These are phyloP conservation scores for Isoperla grammatica DNA, from an alignment of 2,888 invertebrate species.

Conservation along the genomic window DNA sequence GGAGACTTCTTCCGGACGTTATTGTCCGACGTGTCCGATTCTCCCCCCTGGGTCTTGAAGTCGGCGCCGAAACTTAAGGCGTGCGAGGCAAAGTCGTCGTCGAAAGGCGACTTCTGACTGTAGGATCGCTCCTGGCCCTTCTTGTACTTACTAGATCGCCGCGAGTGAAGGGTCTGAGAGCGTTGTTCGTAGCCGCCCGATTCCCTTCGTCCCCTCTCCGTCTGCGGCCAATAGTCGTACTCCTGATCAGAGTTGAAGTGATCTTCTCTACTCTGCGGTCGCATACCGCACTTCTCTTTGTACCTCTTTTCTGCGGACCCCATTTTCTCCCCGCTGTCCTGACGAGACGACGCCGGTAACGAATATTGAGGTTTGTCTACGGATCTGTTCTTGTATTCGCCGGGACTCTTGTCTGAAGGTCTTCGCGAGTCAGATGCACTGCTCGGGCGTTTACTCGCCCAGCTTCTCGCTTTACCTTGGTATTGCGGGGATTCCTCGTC, in stretches of 20 bases:
- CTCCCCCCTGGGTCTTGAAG: slow-evolving; percentile 18
- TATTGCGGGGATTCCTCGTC: slow-evolving; percentile 42
- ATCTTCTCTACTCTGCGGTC: slow-evolving; percentile 45
- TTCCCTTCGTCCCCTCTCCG: slow-evolving; percentile 41
- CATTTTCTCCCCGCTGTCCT: slow-evolving; percentile 18
- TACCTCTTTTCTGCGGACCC: slow-evolving; percentile 36
- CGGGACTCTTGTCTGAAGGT: slow-evolving; percentile 23
- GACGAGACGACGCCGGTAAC: slow-evolving; percentile 4
- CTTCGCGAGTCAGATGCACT: slow-evolving; percentile 51
- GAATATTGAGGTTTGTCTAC: slow-evolving; percentile 25
- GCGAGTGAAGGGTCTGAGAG: slow-evolving; percentile 35
- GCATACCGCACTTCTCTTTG: slow-evolving; percentile 41
- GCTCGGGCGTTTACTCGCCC: slow-evolving; percentile 49
- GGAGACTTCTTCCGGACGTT: slow-evolving; percentile 19
- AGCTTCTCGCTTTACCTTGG: slow-evolving; percentile 40
- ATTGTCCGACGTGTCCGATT: slow-evolving; percentile 24
- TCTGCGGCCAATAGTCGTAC: slow-evolving; percentile 25
- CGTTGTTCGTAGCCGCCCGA: slow-evolving; percentile 40
- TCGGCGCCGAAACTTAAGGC: slow-evolving; percentile 41
- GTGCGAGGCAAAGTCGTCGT: slow-evolving; percentile 53
- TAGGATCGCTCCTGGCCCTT: slow-evolving; percentile 23
- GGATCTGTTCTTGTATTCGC: slow-evolving; percentile 23
- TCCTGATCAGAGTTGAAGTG: slow-evolving; percentile 37
- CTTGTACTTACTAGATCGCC: slow-evolving; percentile 31
- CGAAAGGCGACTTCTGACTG: slow-evolving; percentile 52